Evolutionary conservation across 2,113 vertebrate species (phyloP).

Genomic region (Elachura formosa): DNA sequence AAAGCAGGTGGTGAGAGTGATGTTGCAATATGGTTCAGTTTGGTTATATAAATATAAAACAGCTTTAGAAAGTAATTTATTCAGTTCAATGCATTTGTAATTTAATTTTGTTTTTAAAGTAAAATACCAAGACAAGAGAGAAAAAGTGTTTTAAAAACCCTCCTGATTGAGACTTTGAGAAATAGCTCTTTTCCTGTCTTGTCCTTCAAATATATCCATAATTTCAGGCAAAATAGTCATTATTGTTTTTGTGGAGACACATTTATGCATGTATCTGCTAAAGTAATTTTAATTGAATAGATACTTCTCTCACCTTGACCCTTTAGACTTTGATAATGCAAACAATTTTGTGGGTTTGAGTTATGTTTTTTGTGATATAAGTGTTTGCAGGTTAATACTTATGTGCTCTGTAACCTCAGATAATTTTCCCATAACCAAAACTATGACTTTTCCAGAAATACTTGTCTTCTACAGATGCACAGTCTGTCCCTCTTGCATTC

Average conservation of each 20-base stretch:
- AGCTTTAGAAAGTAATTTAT: not conserved
- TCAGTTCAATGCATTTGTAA: not conserved
- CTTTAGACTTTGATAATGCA: not conserved
- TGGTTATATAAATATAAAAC: not conserved
- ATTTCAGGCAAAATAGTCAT: not conserved
- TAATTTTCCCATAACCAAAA: not conserved
- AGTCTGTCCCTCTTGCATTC: not conserved
- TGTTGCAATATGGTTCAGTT: not conserved
- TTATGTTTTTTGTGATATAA: not conserved
- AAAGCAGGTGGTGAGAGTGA: not conserved
- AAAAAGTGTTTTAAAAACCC: not conserved
- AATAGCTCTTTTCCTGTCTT: not conserved
- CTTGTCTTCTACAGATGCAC: not conserved
- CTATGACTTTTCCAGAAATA: not conserved
- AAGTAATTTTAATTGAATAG: not conserved
- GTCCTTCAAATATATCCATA: not conserved
- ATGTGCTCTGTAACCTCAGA: fast-evolving
- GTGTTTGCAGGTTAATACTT: not conserved
- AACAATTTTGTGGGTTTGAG: not conserved
- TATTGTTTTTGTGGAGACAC: not conserved
- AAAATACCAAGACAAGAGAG: not conserved
- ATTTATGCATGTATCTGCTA: not conserved
- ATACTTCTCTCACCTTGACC: not conserved
- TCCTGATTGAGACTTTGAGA: not conserved
- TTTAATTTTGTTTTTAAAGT: not conserved